Percentiles rank a stretch among this genome's conserved stretches.
phyloP scores from a whole-genome alignment of 2,888 invertebrate genomes.

The Drosophila trichaetosa region DNA sequence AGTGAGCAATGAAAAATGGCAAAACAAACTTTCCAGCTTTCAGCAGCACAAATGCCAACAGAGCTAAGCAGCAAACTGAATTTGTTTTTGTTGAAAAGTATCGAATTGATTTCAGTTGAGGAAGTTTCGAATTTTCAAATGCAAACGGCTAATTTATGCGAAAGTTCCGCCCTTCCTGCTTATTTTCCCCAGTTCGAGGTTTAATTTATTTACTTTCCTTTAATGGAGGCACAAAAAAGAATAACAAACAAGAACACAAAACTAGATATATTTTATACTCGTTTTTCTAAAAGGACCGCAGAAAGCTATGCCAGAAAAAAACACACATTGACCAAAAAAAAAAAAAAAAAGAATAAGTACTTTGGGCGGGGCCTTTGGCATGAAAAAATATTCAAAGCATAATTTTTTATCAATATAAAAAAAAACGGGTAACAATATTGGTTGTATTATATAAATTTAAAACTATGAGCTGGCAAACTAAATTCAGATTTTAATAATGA shows the following conservation, averaged over 20 bases:
- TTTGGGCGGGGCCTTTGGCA: not conserved
- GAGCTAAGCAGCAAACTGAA: conserved; percentile 39
- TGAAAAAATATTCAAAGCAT: not conserved
- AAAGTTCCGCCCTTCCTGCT: conserved; percentile 70
- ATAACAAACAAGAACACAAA: conserved; percentile 12
- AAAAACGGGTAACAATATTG: not conserved
- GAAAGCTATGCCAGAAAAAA: not conserved
- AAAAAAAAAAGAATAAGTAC: not conserved
- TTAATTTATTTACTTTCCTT: conserved; percentile 74
- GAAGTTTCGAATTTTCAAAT: conserved; percentile 73
- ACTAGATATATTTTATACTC: conserved; percentile 6
- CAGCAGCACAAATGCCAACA: conserved; percentile 59
- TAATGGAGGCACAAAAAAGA: conserved; percentile 28
- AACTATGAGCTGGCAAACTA: not conserved
- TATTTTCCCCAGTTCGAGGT: conserved; percentile 39
- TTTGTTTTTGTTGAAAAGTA: conserved; percentile 68
- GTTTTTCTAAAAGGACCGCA: not conserved
- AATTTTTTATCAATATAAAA: not conserved
- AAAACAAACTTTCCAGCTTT: conserved; percentile 77
- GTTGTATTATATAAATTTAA: no score
- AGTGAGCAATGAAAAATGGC: conserved; percentile 78
- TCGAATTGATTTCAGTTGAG: conserved; percentile 75
- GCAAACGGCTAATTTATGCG: conserved; percentile 79
- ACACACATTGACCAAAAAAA: not conserved
- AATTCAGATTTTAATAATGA: not conserved